Evolutionary conservation across 2,113 vertebrate species (phyloP).

Genomic region (Pycnonotus jocosus): DNA sequence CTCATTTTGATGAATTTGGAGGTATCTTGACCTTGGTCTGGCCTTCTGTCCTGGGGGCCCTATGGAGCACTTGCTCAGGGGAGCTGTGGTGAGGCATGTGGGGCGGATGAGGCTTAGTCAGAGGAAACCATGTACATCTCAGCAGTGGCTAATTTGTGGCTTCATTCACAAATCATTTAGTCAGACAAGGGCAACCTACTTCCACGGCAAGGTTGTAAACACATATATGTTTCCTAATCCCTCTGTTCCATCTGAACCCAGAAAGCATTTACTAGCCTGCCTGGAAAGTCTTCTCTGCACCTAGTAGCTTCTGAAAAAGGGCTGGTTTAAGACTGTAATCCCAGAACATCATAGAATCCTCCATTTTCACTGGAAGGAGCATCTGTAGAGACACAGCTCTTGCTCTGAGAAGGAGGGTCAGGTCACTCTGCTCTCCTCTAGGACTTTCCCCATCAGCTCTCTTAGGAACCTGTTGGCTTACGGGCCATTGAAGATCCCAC

Average conservation of each 20-base stretch:
- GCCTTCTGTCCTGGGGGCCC: background rate
- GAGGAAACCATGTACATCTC: background rate
- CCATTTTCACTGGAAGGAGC: background rate
- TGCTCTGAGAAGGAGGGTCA: background rate
- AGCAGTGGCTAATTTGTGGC: background rate
- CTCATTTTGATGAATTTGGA: background rate
- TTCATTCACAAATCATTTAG: background rate
- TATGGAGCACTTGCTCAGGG: background rate
- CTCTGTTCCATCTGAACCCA: background rate
- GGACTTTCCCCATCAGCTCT: accelerated
- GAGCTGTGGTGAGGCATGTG: background rate
- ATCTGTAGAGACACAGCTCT: background rate
- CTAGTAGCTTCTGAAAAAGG: background rate
- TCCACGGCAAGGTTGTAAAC: background rate
- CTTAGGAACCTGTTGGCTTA: accelerated
- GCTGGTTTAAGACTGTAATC: background rate
- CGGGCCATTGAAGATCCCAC: background rate
- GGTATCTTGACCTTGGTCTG: background rate
- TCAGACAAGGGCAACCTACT: background rate
- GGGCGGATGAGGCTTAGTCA: background rate
- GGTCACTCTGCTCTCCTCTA: background rate
- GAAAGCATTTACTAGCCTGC: background rate
- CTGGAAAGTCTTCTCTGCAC: background rate
- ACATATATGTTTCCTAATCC: background rate
- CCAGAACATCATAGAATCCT: background rate